These are phyloP conservation scores for Cydia amplana DNA, from an alignment of 1,140 invertebrate genomes.

Conservation along the genomic window DNA sequence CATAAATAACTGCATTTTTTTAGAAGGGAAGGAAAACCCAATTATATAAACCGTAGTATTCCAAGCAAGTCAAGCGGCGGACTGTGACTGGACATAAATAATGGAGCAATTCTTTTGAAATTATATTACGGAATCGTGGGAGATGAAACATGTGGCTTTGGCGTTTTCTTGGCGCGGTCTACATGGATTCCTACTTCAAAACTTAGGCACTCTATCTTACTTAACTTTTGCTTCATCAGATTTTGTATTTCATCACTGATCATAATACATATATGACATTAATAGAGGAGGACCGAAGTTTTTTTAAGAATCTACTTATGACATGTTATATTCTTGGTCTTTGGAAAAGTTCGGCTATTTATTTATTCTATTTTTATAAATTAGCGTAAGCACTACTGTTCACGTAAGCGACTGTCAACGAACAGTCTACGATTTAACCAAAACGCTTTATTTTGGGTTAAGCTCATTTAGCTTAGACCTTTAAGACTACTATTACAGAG, in stretches of 20 bases:
- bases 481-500: background rate
- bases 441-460: no score
- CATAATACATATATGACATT: background rate
- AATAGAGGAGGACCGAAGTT: no score
- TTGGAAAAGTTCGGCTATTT: background rate
- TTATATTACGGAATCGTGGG: constrained; percentile 23
- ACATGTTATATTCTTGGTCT: background rate
- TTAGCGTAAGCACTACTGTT: no score
- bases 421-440: no score
- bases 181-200: constrained; percentile 24
- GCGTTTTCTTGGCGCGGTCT: constrained; percentile 18
- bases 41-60: constrained; percentile 20
- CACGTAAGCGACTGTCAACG: no score
- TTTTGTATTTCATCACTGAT: background rate
- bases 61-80: constrained; percentile 20
- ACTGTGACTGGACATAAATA: constrained; percentile 31
- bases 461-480: background rate
- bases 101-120: constrained; percentile 31
- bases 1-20: background rate
- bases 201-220: background rate
- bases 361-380: no score
- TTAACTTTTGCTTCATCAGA: background rate
- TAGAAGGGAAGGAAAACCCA: constrained; percentile 7
- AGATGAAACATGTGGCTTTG: constrained; percentile 29
- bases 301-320: no score